Percentiles rank a stretch among this genome's conserved stretches.
Evolutionary conservation across 1,140 invertebrate species (phyloP).

Genomic region (Drosophila mojavensis): DNA sequence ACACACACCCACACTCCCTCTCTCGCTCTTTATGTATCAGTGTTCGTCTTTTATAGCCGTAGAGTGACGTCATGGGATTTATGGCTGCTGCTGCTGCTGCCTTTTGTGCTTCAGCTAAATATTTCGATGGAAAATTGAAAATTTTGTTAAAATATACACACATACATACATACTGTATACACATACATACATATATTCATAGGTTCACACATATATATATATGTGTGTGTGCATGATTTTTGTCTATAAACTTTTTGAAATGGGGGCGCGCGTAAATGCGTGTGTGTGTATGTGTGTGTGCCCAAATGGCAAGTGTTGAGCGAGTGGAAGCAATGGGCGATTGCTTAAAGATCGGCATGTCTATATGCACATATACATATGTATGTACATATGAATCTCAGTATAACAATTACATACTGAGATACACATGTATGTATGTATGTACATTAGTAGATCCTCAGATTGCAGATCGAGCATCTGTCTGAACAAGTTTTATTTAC

Average conservation of each 20-base stretch:
- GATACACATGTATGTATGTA: too few species aligned
- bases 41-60: conserved; percentile 18
- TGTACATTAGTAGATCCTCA: too few species aligned
- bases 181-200: conserved; percentile 2
- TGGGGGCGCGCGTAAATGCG: conserved; percentile 35
- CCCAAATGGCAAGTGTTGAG: conserved; percentile 34
- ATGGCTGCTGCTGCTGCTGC: conserved; percentile 56
- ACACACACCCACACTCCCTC: background rate
- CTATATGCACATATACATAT: background rate
- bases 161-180: background rate
- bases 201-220: background rate
- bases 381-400: background rate
- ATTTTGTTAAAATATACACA: conserved; percentile 22
- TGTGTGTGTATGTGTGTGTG: background rate
- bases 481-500: too few species aligned
- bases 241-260: conserved; percentile 18
- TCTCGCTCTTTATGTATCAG: conserved; percentile 8
- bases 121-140: conserved; percentile 49
- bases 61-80: conserved; percentile 62
- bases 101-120: conserved; percentile 46
- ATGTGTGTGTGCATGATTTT: conserved; percentile 3
- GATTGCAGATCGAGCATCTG: too few species aligned
- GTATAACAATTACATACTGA: background rate
- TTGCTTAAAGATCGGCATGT: conserved; percentile 26
- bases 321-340: conserved; percentile 43